Conservation (phyloP, 2,888 invertebrate species). For the Macrophya annulata region DNA sequence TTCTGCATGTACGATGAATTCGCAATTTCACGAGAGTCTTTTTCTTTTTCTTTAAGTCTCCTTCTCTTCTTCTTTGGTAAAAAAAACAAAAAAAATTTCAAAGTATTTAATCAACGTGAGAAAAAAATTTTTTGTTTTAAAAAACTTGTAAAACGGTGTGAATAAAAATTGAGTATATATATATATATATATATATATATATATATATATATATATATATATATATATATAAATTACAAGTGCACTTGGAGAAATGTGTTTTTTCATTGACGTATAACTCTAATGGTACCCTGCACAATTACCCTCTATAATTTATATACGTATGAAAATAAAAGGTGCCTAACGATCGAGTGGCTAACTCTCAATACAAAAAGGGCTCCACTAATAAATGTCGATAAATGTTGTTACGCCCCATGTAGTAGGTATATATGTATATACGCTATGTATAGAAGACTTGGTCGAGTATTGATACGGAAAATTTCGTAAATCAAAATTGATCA, state of each 20-base stretch:
- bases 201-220: neutral
- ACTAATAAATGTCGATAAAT: conserved; percentile 19
- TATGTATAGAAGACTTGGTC: neutral
- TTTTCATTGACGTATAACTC: no score
- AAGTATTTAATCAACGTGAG: neutral
- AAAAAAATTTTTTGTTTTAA: neutral
- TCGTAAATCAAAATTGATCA: conserved; percentile 6
- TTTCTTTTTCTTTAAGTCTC: neutral
- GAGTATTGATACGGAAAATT: neutral
- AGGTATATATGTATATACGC: no score
- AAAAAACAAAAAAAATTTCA: neutral
- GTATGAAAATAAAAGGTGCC: conserved; percentile 11
- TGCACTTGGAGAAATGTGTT: neutral
- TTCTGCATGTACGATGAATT: neutral
- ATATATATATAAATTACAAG: neutral
- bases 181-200: neutral
- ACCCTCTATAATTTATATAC: no score
- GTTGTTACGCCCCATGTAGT: neutral
- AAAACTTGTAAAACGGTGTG: neutral
- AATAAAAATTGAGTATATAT: neutral
- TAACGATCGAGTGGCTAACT: neutral
- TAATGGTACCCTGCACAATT: neutral
- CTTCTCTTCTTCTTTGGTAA: neutral
- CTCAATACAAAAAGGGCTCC: neutral
- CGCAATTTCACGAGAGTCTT: neutral